These are phyloP conservation scores for Mechanitis mazaeus DNA, from an alignment of 2,888 invertebrate genomes.

Conservation along the genomic window DNA sequence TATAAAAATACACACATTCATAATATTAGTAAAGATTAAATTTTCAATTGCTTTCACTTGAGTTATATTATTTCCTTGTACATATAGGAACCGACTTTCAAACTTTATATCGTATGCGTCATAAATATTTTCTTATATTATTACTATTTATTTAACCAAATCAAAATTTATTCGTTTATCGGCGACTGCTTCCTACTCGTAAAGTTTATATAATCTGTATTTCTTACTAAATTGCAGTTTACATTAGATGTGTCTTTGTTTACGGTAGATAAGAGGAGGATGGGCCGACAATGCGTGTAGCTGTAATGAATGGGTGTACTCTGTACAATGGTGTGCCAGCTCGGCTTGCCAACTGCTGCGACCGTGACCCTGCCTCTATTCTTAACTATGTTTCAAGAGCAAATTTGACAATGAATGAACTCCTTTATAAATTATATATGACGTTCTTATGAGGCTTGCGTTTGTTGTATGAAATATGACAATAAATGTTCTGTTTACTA, in stretches of 20 bases:
- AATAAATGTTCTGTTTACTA: no score
- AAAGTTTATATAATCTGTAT: no score
- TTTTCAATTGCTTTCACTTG: not conserved
- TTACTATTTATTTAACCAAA: not conserved
- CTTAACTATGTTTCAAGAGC: conserved; percentile 3
- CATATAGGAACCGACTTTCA: not conserved
- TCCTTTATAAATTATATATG: not conserved
- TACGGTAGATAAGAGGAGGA: not conserved
- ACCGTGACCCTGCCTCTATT: conserved; percentile 12
- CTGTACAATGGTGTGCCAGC: not conserved
- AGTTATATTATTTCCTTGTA: no score
- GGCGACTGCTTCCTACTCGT: not conserved
- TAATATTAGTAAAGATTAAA: not conserved
- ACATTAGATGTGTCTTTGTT: no score
- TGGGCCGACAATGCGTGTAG: not conserved
- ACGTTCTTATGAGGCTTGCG: not conserved
- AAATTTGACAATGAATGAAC: not conserved
- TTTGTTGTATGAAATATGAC: no score
- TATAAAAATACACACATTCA: no score
- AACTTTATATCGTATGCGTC: conserved; percentile 12
- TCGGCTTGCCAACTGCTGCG: conserved; percentile 5
- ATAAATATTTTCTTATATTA: conserved; percentile 13
- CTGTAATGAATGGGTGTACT: conserved; percentile 9
- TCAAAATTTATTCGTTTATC: not conserved
- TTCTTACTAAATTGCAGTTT: no score